phyloP scores from a whole-genome alignment of 2,888 invertebrate species.

The Agonopterix subpropinquella region DNA sequence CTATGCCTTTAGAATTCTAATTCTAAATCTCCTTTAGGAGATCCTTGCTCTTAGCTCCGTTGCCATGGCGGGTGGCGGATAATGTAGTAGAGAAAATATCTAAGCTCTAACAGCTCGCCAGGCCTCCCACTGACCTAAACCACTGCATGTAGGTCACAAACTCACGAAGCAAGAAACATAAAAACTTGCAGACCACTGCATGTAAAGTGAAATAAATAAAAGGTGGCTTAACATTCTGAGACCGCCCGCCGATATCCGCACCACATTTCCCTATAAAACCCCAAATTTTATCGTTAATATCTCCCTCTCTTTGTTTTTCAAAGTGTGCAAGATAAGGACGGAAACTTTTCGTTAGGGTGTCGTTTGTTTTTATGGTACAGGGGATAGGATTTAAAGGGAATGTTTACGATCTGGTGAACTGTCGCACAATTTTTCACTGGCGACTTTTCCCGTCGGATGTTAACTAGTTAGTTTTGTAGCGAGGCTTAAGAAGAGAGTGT shows the following conservation, averaged over 20 bases:
- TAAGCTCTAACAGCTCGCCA: too few species aligned
- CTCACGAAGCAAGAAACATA: neutral
- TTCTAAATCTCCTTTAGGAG: too few species aligned
- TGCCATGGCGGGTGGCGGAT: too few species aligned
- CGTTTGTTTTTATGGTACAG: conserved; percentile 7
- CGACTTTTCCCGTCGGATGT: conserved; percentile 17
- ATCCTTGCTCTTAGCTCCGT: too few species aligned
- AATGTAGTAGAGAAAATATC: too few species aligned
- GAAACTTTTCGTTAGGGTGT: conserved; percentile 3
- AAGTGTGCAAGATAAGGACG: conserved; percentile 5
- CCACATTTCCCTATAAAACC: neutral
- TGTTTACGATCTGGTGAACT: conserved; percentile 19
- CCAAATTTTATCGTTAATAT: neutral
- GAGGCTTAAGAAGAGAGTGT: too few species aligned
- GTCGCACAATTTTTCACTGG: conserved; percentile 19
- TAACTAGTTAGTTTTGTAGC: conserved; percentile 12
- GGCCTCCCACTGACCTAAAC: neutral
- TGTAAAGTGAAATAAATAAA: conserved; percentile 22
- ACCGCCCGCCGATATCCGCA: conserved; percentile 1
- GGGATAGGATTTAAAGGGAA: conserved; percentile 17
- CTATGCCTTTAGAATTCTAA: too few species aligned
- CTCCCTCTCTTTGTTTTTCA: conserved; percentile 1
- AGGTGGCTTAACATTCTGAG: conserved; percentile 13
- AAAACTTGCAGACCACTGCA: conserved; percentile 2
- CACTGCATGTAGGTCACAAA: neutral